Evolutionary conservation across 2,888 invertebrate species (phyloP).

Genomic region (Cecidostiba fungosa): DNA sequence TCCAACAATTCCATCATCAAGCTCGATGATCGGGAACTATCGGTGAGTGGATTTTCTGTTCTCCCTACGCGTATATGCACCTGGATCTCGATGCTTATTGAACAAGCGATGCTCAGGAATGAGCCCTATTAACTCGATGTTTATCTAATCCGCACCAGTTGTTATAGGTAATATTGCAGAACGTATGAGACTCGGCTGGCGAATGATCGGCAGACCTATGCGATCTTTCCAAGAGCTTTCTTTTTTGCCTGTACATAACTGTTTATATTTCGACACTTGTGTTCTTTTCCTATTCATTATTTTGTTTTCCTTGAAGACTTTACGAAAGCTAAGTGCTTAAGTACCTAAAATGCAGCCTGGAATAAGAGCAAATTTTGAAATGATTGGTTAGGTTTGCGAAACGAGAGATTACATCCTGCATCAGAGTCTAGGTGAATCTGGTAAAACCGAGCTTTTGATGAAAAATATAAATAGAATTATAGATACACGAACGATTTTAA

Average conservation of each 20-base stretch:
- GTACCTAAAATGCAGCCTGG: no score
- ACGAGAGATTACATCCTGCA: neutral
- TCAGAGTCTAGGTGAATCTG: neutral
- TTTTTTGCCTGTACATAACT: neutral
- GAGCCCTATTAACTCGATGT: no score
- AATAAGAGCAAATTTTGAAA: neutral
- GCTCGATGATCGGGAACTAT: conserved; percentile 71
- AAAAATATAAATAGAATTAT: neutral
- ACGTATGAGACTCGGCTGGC: no score
- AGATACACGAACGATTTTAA: neutral
- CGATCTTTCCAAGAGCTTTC: neutral
- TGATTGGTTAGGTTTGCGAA: neutral
- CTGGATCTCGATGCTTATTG: no score
- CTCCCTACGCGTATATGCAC: neutral
- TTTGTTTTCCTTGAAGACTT: neutral
- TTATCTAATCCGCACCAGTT: no score
- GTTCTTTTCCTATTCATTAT: neutral
- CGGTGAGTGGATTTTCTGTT: conserved; percentile 68
- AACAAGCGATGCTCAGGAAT: no score
- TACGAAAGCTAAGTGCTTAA: no score
- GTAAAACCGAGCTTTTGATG: neutral
- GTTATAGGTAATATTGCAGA: no score
- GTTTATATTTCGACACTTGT: neutral
- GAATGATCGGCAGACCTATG: no score
- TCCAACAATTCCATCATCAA: conserved; percentile 76